Evolutionary conservation across 2,113 vertebrate genomes (phyloP).

Genomic region (Indicator maculatus): DNA sequence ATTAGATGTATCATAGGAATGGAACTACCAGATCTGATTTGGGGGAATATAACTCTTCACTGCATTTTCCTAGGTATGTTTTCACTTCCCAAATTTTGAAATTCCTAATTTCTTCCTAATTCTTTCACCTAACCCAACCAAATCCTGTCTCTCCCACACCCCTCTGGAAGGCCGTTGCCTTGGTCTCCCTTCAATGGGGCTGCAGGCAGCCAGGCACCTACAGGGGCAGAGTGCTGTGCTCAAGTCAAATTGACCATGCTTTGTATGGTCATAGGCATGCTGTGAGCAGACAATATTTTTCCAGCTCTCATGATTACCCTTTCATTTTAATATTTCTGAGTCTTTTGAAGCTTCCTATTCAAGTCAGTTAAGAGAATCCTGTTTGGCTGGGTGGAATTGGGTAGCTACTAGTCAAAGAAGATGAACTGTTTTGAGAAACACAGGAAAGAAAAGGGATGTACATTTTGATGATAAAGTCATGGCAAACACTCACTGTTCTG

Average conservation of each 20-base stretch:
- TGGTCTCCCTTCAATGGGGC: not conserved
- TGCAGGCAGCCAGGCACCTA: not conserved
- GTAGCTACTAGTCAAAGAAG: not conserved
- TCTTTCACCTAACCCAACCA: not conserved
- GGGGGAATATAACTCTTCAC: not conserved
- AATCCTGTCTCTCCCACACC: accelerated
- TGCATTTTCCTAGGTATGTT: not conserved
- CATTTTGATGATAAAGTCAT: not conserved
- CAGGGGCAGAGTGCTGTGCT: not conserved
- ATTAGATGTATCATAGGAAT: not conserved
- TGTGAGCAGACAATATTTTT: not conserved
- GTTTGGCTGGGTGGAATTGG: not conserved
- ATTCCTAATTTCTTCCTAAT: not conserved
- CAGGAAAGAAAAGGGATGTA: not conserved
- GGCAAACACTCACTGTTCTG: not conserved
- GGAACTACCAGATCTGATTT: not conserved
- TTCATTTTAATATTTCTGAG: not conserved
- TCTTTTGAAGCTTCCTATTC: not conserved
- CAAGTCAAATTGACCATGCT: not conserved
- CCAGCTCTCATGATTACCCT: not conserved
- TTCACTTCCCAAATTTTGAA: not conserved
- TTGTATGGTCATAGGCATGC: not conserved
- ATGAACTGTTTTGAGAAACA: not conserved
- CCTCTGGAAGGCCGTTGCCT: not conserved
- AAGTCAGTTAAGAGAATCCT: not conserved